Conservation (phyloP, 1,140 invertebrate species). For the Pachypsylla venusta region DNA sequence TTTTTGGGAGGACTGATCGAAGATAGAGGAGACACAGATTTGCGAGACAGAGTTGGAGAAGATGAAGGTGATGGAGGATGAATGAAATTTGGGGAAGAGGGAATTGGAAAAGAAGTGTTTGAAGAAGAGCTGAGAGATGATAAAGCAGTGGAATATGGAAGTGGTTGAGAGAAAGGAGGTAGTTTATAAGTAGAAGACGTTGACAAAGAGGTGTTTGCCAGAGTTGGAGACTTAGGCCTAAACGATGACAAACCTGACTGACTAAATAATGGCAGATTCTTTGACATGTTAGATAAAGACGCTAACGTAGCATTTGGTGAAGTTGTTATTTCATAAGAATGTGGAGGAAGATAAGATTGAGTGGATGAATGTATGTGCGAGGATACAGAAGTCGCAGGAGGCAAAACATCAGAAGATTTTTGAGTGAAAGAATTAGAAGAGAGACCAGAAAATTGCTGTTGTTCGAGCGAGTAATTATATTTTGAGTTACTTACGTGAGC, state of each 20-base stretch:
- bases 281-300: no score
- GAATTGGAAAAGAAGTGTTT: background rate
- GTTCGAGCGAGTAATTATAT: background rate
- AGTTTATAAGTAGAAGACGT: background rate
- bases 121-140: background rate
- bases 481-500: constrained; percentile 4
- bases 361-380: background rate
- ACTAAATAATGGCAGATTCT: no score
- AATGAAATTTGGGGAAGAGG: background rate
- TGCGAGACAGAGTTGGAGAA: background rate
- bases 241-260: no score
- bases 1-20: background rate
- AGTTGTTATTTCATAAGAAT: no score
- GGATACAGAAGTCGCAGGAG: background rate
- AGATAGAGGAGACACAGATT: background rate
- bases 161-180: background rate
- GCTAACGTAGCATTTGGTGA: no score
- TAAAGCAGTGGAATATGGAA: background rate
- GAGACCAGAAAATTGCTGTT: background rate
- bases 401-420: background rate
- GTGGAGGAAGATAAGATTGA: background rate
- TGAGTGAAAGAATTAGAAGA: constrained; percentile 1
- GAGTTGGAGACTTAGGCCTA: no score
- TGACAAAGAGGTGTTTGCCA: no score
- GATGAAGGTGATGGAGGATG: background rate